Evolutionary conservation across 2,797 vertebrate species (phyloP).

Genomic region (Centropyge bicolor): DNA sequence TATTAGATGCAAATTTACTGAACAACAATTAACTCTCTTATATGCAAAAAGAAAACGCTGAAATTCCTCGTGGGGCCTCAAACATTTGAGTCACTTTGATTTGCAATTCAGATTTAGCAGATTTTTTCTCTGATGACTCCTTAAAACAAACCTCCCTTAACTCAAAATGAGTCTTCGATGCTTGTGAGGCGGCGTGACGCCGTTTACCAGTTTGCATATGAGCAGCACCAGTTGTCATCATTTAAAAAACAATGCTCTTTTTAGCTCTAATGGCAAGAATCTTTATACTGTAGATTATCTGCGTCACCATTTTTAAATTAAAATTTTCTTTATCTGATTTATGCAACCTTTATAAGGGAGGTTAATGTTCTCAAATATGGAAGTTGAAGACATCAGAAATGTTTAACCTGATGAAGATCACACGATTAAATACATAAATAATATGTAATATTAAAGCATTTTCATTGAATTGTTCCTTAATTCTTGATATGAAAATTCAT

Average conservation of each 20-base stretch:
- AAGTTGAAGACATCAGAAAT: background rate
- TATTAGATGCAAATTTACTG: background rate
- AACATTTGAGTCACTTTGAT: background rate
- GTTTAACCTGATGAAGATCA: background rate
- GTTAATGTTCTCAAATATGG: background rate
- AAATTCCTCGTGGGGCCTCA: background rate
- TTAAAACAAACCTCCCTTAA: background rate
- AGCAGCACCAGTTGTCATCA: background rate
- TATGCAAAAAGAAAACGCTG: background rate
- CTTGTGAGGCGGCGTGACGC: conserved; percentile 1
- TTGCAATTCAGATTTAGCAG: conserved; percentile 10
- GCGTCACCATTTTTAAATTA: background rate
- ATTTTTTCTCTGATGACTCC: background rate
- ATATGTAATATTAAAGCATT: background rate
- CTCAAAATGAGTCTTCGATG: background rate
- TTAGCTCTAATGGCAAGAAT: background rate
- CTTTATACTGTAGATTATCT: background rate
- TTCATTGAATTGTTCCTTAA: background rate
- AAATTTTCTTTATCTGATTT: background rate
- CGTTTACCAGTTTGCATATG: conserved; percentile 8
- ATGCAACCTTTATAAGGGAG: background rate
- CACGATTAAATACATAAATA: background rate
- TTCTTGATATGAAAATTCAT: too few relatives aligned
- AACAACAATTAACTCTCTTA: background rate
- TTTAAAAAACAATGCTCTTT: background rate